phyloP scores from a whole-genome alignment of 2,797 vertebrate species.

The Falco columbarius region DNA sequence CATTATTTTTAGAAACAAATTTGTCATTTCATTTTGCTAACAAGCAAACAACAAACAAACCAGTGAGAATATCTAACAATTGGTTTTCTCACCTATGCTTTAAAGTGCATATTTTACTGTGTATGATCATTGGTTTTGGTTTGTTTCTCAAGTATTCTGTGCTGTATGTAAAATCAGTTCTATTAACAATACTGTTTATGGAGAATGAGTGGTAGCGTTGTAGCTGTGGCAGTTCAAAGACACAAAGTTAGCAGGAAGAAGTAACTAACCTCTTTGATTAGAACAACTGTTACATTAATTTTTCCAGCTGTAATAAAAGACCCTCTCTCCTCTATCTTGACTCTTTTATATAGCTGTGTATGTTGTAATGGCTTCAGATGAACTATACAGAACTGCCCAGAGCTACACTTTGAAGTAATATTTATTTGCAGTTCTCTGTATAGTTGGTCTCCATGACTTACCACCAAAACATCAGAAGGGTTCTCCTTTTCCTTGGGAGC shows the following conservation, averaged over 20 bases:
- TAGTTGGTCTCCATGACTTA: conserved; percentile 50
- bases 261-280: not conserved
- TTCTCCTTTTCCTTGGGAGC: conserved; percentile 31
- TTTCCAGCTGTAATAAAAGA: conserved; percentile 1
- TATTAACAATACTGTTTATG: not conserved
- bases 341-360: not conserved
- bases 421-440: conserved; percentile 57
- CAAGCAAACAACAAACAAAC: not conserved
- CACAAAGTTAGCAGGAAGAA: not conserved
- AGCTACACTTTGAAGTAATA: conserved; percentile 57
- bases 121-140: not conserved
- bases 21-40: not conserved
- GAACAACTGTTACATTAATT: not conserved
- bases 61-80: not conserved
- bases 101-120: not conserved
- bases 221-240: not conserved
- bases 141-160: not conserved
- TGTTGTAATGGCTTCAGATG: conserved; percentile 4
- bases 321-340: not conserved
- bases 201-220: not conserved
- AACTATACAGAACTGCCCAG: conserved; percentile 26
- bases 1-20: not conserved
- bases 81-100: not conserved
- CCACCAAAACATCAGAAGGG: conserved; percentile 14
- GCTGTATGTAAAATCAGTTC: not conserved